These are phyloP conservation scores for Dicaeum eximium DNA, from an alignment of 2,113 vertebrate species.

Conservation along the genomic window DNA sequence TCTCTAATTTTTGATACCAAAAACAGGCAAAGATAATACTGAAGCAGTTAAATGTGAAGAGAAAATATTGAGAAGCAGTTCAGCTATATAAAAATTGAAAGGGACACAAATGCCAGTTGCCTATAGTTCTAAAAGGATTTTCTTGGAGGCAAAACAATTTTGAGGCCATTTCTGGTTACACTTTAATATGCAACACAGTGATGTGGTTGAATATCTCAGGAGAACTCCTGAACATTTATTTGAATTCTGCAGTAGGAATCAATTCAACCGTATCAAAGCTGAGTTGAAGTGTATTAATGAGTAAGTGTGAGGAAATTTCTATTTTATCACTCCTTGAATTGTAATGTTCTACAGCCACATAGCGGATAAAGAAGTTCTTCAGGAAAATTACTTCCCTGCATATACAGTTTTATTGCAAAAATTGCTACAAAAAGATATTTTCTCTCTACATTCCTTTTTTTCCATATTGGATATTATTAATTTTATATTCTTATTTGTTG, in stretches of 20 bases:
- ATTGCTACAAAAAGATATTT: neutral
- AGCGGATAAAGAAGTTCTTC: neutral
- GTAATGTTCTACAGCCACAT: neutral
- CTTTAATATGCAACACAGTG: neutral
- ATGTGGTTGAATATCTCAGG: neutral
- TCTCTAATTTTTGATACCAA: neutral
- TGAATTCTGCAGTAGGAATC: neutral
- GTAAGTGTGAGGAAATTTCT: neutral
- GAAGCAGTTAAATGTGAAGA: neutral
- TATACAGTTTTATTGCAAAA: neutral
- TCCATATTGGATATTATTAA: neutral
- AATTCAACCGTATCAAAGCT: neutral
- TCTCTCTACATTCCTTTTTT: neutral
- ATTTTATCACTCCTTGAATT: neutral
- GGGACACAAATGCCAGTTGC: neutral
- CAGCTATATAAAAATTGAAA: neutral
- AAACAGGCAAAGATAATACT: neutral
- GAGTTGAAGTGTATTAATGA: neutral
- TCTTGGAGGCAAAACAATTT: neutral
- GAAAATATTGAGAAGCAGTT: neutral
- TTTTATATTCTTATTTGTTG: neutral
- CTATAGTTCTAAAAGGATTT: neutral
- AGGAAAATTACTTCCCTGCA: neutral
- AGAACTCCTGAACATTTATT: neutral
- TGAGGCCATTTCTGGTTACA: neutral